A percentile compares a stretch with the other conserved stretches of the same genome.
Conservation (phyloP, 2,888 invertebrate genomes). For the Trissolcus japonicus region DNA sequence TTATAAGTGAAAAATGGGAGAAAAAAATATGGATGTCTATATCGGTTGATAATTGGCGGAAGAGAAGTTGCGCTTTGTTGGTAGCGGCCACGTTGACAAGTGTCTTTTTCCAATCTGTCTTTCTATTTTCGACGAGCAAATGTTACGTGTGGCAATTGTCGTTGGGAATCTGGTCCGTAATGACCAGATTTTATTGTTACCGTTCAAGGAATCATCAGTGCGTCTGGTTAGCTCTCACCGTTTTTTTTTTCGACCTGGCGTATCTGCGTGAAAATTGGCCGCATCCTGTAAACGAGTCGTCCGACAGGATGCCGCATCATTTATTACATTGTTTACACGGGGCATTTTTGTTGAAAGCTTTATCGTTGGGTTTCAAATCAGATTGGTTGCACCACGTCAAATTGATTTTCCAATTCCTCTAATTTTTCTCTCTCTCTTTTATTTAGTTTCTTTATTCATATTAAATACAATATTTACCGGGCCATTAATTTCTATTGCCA, state of each 20-base stretch:
- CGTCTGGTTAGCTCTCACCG: conserved; percentile 50
- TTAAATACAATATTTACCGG: too few relatives aligned
- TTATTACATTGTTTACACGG: conserved; percentile 51
- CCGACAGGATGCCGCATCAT: conserved; percentile 50
- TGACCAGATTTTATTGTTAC: conserved; percentile 56
- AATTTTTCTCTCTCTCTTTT: too few relatives aligned
- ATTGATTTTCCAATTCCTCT: too few relatives aligned
- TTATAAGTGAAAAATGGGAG: conserved; percentile 16
- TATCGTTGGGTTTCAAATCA: conserved; percentile 17
- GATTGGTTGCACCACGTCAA: too few relatives aligned
- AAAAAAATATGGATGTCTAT: conserved; percentile 41
- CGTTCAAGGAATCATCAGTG: conserved; percentile 58
- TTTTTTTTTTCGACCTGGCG: conserved; percentile 55
- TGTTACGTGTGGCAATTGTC: conserved; percentile 44
- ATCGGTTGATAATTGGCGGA: conserved; percentile 41
- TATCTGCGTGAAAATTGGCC: conserved; percentile 62
- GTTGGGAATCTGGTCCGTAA: conserved; percentile 43
- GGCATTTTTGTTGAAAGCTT: conserved; percentile 38
- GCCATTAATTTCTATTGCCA: too few relatives aligned
- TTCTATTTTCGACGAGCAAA: conserved; percentile 52
- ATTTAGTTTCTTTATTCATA: too few relatives aligned
- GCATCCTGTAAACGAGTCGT: conserved; percentile 58
- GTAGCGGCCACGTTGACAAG: conserved; percentile 14
- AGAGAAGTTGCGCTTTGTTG: conserved; percentile 35
- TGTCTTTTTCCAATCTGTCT: conserved; percentile 41